Conservation (phyloP, 1,140 invertebrate genomes). For the Psilanteris sp. region DNA sequence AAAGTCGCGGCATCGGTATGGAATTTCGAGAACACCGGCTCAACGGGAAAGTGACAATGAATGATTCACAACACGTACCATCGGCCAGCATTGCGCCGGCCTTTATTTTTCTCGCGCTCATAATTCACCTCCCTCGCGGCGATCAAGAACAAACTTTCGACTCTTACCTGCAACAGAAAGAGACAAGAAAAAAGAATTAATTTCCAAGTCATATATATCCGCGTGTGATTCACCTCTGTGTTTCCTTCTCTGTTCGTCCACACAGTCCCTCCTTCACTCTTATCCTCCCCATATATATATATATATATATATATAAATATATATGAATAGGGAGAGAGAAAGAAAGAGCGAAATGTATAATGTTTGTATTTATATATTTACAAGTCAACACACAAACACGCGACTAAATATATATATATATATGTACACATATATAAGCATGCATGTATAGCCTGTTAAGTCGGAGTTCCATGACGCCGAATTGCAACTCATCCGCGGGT, state of each 20-base stretch:
- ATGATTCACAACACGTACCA: slow-evolving; percentile 66
- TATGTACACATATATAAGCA: no score
- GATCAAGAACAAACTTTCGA: slow-evolving; percentile 60
- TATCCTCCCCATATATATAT: background rate
- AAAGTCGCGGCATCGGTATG: slow-evolving; percentile 44
- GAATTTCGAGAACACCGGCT: slow-evolving; percentile 58
- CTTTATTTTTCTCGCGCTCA: slow-evolving; percentile 64
- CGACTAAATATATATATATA: no score
- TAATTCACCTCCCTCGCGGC: slow-evolving; percentile 65
- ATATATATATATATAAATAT: no score
- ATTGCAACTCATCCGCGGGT: slow-evolving; percentile 44
- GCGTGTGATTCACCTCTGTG: slow-evolving; percentile 33
- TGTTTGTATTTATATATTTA: no score
- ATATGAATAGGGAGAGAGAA: no score
- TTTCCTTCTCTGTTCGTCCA: background rate
- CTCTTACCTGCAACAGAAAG: slow-evolving; percentile 72
- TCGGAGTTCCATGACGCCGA: slow-evolving; percentile 39
- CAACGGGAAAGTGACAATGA: slow-evolving; percentile 66
- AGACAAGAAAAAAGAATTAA: slow-evolving; percentile 64
- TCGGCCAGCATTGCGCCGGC: slow-evolving; percentile 43
- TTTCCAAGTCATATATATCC: slow-evolving; percentile 52
- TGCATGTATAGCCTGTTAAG: no score
- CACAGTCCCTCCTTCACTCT: background rate
- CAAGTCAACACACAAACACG: no score
- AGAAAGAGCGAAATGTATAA: no score